Base-by-base conservation (phyloP, 92 coral and sea anemone species). In the Plumapathes pennacea region DNA sequence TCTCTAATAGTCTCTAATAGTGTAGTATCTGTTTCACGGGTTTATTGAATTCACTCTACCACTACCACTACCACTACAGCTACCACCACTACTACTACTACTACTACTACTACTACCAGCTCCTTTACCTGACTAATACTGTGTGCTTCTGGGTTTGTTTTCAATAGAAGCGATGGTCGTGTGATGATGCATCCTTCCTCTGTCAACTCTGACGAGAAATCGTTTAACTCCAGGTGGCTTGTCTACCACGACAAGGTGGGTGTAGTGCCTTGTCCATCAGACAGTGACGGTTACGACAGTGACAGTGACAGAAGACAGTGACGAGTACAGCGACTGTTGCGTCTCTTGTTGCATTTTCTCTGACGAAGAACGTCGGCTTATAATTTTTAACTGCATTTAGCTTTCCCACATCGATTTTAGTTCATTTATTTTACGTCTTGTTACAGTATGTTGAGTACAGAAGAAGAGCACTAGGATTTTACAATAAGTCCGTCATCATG, bases 141-240 rank as follows among this genome's bases (percentile, higher is more conserved):
- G n/a, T n/a, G n/a, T n/a, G n/a, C n/a, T n/a, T n/a, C 4, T 3
- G 5, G 2, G 8, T 27, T 25, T 63, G 22, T n/a, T 14, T n/a
- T 19, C 37, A 25, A 12, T 46, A 86, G 95, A 76, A 62, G 65
- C 38, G 97, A 88, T 44, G 97, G 96, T 4, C 67, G 95, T 11
- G 97, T 91, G 13, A 77, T 64, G 21, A 54, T 91, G 31, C 97
- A 91, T 34, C 97, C 92, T 1, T 88, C 95, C 8, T 86, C 97
- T 0, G 97, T 91, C 26, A 91, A 91, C 67, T 77, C 62, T 46
- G 79, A 67, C 23, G 84, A 70, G 46, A 67, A 56, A 47, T 62
- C 74, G 1, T 91, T 86, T 41, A 46, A 50, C 28, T 80, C 85
- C 30, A 82, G 67, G 76, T 91, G 97, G 97, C 71, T 91, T 6